Conservation (phyloP, 2,888 invertebrate genomes). For the Synanthedon tipuliformis region DNA sequence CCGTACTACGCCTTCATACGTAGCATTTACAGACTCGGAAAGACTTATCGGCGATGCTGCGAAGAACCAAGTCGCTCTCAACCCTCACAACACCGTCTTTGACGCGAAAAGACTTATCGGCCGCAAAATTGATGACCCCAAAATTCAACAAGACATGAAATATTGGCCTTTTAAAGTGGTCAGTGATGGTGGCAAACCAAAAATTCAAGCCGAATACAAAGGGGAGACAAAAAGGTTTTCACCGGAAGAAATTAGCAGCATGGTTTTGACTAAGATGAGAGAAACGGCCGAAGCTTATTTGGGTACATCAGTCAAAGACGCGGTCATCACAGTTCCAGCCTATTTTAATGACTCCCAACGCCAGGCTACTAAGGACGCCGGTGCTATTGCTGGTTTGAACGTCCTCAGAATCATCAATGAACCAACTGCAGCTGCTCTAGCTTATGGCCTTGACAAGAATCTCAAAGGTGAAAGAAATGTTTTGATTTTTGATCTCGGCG, state of each 20-base stretch:
- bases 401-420: slow-evolving; percentile 91
- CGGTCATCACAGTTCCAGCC: slow-evolving; percentile 85
- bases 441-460: slow-evolving; percentile 84
- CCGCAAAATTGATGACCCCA: slow-evolving; percentile 76
- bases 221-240: slow-evolving; percentile 74
- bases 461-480: slow-evolving; percentile 80
- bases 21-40: slow-evolving; percentile 78
- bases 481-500: slow-evolving; percentile 79
- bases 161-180: slow-evolving; percentile 86
- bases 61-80: slow-evolving; percentile 78
- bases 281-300: slow-evolving; percentile 81
- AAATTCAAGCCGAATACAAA: slow-evolving; percentile 76
- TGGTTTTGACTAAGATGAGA: slow-evolving; percentile 86
- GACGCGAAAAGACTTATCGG: slow-evolving; percentile 86
- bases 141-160: slow-evolving; percentile 83
- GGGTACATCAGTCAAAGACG: slow-evolving; percentile 74
- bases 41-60: slow-evolving; percentile 78
- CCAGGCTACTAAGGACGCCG: slow-evolving; percentile 90
- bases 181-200: slow-evolving; percentile 74
- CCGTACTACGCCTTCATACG: slow-evolving; percentile 79
- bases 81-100: slow-evolving; percentile 80
- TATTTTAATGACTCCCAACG: slow-evolving; percentile 82
- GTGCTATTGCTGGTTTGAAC: slow-evolving; percentile 86
- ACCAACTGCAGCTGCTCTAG: slow-evolving; percentile 88
- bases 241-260: slow-evolving; percentile 79